Evolutionary conservation across 2,888 invertebrate genomes (phyloP), one percentile per base, ranked within the genome.

Genomic region (Macaria notata): DNA sequence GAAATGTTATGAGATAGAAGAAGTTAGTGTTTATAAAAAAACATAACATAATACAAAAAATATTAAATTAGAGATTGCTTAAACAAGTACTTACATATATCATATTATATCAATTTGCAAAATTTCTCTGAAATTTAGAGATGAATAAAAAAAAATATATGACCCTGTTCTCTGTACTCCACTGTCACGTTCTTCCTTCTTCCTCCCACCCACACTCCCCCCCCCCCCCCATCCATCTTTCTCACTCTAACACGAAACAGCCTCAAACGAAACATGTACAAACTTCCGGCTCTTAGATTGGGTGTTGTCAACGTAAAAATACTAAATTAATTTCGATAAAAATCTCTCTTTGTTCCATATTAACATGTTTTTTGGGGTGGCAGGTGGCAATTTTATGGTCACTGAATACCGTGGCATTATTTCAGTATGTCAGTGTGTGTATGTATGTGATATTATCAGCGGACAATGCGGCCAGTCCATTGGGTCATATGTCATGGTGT

Each of bases 311-410:
- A 31, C 49, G 46, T 52, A 70, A 69, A 71, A 72, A 66, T 66
- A 66, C 56, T 62, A 63, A 69, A 73, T 65, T 73, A 66, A 68
- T 72, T 69, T 54, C 49, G 63, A 60, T 67, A 64, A 54, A 30
- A 44, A 67, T 67, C 66, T 59, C 46, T 50, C 47, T 56, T 61
- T 47, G 57, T 59, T 42, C 45, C 53, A 38, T 56, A 54, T 57
- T 59, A 57, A 56, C 58, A 49, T 50, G 58, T 54, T 49, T 36
- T 50, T 31, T 41, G 3, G 54, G 54, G 58, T 41, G 57, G 31
- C 59, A 59, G 59, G 59, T 59, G 51, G 54, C 44, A 33, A 48
- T 38, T 59, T 45, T 45, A 49, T 59, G 54, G 48, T 48, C 33
- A 55, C 19, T 19, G 19, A 19, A 19, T 19, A 19, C 19, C 2